These are phyloP conservation scores for Buphagus erythrorhynchus DNA, from an alignment of 2,797 vertebrate genomes.

Conservation along the genomic window DNA sequence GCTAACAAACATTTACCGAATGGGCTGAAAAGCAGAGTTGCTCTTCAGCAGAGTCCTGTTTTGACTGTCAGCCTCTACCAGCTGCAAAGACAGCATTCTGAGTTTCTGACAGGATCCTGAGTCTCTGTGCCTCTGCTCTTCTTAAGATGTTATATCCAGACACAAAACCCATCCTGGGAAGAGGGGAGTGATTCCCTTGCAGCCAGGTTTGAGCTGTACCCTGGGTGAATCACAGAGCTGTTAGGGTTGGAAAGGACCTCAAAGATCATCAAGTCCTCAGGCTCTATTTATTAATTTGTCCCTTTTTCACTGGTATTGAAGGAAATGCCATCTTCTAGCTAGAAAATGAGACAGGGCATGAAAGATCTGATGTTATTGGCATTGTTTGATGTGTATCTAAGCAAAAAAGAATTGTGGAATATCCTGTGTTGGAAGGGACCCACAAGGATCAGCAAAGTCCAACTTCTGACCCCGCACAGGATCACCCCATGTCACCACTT, in stretches of 20 bases:
- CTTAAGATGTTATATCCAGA: not conserved
- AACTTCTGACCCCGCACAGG: not conserved
- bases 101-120: not conserved
- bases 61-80: not conserved
- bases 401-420: not conserved
- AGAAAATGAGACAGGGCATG: not conserved
- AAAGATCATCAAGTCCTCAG: not conserved
- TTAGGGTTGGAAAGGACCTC: not conserved
- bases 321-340: not conserved
- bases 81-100: not conserved
- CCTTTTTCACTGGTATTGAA: not conserved
- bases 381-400: not conserved
- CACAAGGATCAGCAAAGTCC: not conserved
- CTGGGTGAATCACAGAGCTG: not conserved
- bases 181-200: rapidly evolving
- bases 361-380: not conserved
- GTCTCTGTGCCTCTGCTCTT: not conserved
- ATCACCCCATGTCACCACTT: not conserved
- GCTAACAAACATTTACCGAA: not conserved
- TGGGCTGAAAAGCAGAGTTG: not conserved
- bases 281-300: not conserved
- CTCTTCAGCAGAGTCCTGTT: not conserved
- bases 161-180: not conserved
- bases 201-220: not conserved
- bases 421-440: not conserved